These are phyloP conservation scores for Hermatobates lingyangjiaoensis DNA, from an alignment of 1,140 invertebrate species.

Conservation along the genomic window DNA sequence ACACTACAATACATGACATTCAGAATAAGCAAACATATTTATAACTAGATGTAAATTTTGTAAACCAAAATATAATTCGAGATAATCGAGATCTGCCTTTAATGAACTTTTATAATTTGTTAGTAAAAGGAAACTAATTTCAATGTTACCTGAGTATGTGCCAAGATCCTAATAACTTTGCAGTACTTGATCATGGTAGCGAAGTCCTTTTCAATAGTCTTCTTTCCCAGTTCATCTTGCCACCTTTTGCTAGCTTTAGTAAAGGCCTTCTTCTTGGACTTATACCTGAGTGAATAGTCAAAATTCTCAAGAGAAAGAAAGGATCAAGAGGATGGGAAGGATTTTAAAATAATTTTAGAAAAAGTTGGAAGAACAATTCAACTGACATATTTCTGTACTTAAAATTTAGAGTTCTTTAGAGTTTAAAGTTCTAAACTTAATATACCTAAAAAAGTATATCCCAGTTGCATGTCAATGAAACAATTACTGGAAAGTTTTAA, in stretches of 20 bases:
- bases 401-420: no score
- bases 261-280: slow-evolving; percentile 99
- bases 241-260: slow-evolving; percentile 97
- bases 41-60: background rate
- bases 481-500: no score
- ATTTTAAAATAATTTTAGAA: no score
- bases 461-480: no score
- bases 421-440: no score
- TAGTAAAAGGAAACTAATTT: background rate
- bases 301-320: no score
- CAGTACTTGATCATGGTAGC: slow-evolving; percentile 97
- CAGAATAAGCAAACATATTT: background rate
- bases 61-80: background rate
- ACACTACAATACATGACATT: no score
- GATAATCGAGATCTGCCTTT: background rate
- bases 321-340: no score
- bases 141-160: slow-evolving; percentile 84
- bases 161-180: slow-evolving; percentile 87
- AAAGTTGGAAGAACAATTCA: no score
- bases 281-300: slow-evolving; percentile 84
- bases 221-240: slow-evolving; percentile 88
- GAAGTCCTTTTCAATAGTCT: slow-evolving; percentile 91
- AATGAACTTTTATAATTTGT: no score
- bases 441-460: no score
- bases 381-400: no score